Percentiles rank a stretch among this genome's conserved stretches.
phyloP scores from a whole-genome alignment of 2,113 vertebrate genomes.

The Paramisgurnus dabryanus region DNA sequence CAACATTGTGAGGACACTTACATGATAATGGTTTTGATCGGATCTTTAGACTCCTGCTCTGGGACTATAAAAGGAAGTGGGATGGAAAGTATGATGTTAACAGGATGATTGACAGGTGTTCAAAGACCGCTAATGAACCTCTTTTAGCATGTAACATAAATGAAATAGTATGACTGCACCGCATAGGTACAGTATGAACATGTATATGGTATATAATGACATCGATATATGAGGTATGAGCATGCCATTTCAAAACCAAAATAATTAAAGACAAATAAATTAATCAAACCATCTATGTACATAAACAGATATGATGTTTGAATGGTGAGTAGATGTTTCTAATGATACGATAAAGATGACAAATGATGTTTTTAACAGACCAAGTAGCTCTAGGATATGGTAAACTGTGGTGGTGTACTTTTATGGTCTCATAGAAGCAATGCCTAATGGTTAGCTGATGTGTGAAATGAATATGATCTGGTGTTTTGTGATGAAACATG shows the following conservation, averaged over 20 bases:
- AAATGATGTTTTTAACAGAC: too few relatives aligned
- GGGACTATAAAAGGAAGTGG: constrained; percentile 83
- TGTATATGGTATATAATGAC: background rate
- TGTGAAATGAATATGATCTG: constrained; percentile 22
- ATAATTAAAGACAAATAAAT: constrained; percentile 1
- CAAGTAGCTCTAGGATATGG: background rate
- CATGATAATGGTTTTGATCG: constrained; percentile 96
- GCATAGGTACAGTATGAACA: background rate
- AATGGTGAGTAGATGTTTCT: background rate
- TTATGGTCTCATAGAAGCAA: constrained; percentile 7
- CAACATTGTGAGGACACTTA: constrained; percentile 81
- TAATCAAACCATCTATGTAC: constrained; percentile 11
- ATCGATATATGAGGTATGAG: background rate
- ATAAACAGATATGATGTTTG: background rate
- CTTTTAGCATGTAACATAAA: constrained; percentile 30
- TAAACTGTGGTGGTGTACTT: background rate
- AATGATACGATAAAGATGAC: background rate
- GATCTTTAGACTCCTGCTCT: constrained; percentile 92
- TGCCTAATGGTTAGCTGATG: constrained; percentile 33
- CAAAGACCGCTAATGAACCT: constrained; percentile 45
- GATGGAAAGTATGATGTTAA: constrained; percentile 73
- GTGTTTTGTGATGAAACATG: background rate
- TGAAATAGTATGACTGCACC: constrained; percentile 22
- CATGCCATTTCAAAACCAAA: background rate
- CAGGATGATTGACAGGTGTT: constrained; percentile 72